Evolutionary conservation across 2,888 invertebrate species (phyloP).

Genomic region (Epinotia bilunana): DNA sequence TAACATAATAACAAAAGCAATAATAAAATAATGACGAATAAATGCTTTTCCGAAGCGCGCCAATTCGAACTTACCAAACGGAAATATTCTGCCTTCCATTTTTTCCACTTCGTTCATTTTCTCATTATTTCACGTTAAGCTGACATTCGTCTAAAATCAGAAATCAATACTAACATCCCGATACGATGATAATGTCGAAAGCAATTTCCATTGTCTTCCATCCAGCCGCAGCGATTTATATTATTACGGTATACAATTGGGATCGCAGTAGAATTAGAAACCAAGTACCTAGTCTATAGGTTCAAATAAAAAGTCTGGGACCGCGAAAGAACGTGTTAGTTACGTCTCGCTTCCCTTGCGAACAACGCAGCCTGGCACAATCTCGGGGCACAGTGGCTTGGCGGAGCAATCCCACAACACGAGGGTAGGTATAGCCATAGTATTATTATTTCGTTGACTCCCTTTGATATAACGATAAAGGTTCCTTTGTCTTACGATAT

Average conservation of each 20-base stretch:
- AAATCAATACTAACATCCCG: constrained; percentile 22
- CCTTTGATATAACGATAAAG: constrained; percentile 21
- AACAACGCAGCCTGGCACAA: constrained; percentile 1
- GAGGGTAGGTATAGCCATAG: constrained; percentile 11
- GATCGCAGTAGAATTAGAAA: constrained; percentile 1
- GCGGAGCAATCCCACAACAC: constrained; percentile 6
- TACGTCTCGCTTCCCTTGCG: not conserved
- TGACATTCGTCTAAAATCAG: constrained; percentile 2
- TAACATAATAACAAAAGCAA: not conserved
- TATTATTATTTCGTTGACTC: constrained; percentile 27
- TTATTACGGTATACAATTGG: constrained; percentile 7
- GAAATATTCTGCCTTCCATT: constrained; percentile 16
- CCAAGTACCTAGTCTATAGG: not conserved
- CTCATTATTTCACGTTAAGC: constrained; percentile 28
- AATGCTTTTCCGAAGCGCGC: not conserved
- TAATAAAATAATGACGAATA: constrained; percentile 1
- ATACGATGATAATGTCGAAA: not conserved
- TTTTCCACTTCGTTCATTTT: constrained; percentile 26
- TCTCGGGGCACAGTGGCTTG: constrained; percentile 1
- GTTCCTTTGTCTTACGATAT: constrained; percentile 24
- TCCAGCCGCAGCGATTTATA: not conserved
- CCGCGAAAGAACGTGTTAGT: constrained; percentile 23
- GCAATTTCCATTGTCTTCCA: not conserved
- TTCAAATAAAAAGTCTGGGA: constrained; percentile 11
- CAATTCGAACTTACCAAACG: not conserved